Evolutionary conservation across 2,797 vertebrate species (phyloP).

Genomic region (Manis pentadactyla): DNA sequence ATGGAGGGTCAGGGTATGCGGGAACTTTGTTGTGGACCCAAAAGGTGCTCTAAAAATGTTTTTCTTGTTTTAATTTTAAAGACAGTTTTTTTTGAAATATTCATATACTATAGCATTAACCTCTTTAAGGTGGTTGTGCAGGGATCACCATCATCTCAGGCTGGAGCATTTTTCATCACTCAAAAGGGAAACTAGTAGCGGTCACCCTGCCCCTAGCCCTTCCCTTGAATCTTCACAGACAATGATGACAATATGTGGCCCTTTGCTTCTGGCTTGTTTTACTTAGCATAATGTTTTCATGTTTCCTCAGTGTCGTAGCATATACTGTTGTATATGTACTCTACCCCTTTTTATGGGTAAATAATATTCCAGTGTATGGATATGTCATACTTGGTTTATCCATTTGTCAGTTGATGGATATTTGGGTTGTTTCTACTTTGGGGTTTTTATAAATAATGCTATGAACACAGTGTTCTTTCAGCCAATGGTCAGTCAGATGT

Average conservation of each 20-base stretch:
- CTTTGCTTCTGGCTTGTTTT: not conserved
- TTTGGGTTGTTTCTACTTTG: not conserved
- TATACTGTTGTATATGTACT: not conserved
- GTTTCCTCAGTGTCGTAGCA: not conserved
- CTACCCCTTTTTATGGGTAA: not conserved
- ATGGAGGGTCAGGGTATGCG: not conserved
- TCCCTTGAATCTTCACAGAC: not conserved
- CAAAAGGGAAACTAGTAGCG: not conserved
- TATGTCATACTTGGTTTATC: not conserved
- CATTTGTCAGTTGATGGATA: not conserved
- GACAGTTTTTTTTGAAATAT: not conserved
- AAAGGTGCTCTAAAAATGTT: not conserved
- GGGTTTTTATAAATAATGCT: not conserved
- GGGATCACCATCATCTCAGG: not conserved
- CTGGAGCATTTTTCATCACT: not conserved
- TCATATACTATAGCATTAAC: not conserved
- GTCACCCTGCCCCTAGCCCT: not conserved
- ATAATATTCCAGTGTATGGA: not conserved
- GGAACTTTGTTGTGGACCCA: not conserved
- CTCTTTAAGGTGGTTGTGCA: not conserved
- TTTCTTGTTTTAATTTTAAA: too few species aligned
- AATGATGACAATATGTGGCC: not conserved
- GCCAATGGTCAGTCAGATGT: not conserved
- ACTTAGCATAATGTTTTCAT: not conserved
- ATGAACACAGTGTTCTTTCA: not conserved